phyloP scores from a whole-genome alignment of 2,113 vertebrate species.

The Pseudorectes ferrugineus region DNA sequence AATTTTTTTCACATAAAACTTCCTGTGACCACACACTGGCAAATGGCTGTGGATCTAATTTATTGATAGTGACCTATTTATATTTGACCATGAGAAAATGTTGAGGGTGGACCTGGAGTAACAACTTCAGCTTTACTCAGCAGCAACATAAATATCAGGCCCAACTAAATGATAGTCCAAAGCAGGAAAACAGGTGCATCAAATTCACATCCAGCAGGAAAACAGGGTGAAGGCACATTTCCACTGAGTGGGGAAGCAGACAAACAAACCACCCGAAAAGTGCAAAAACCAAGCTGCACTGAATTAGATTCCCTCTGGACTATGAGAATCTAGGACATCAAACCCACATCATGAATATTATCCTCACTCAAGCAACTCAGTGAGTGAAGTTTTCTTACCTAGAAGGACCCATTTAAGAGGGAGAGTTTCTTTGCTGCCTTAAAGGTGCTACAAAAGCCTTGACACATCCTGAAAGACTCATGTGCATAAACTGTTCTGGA shows the following conservation, averaged over 20 bases:
- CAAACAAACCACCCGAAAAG: neutral
- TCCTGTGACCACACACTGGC: neutral
- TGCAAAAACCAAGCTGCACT: neutral
- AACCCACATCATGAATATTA: neutral
- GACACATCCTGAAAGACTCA: neutral
- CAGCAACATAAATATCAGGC: neutral
- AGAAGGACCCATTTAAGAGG: rapidly evolving
- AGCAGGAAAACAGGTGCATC: neutral
- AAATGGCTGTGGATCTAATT: neutral
- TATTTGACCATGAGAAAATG: rapidly evolving
- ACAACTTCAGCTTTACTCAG: neutral
- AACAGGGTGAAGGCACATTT: neutral
- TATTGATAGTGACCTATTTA: neutral
- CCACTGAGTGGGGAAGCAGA: neutral
- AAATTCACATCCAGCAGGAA: neutral
- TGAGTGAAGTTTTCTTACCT: neutral
- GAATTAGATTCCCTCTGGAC: neutral
- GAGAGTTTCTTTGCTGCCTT: neutral
- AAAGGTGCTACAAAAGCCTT: neutral
- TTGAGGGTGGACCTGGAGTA: neutral
- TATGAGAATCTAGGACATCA: neutral
- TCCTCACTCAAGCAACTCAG: neutral
- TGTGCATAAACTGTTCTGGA: neutral
- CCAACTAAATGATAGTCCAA: neutral
- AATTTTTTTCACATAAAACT: neutral